phyloP scores from a whole-genome alignment of 35 echinoderm and acorn worm species.

The Diadema setosum region DNA sequence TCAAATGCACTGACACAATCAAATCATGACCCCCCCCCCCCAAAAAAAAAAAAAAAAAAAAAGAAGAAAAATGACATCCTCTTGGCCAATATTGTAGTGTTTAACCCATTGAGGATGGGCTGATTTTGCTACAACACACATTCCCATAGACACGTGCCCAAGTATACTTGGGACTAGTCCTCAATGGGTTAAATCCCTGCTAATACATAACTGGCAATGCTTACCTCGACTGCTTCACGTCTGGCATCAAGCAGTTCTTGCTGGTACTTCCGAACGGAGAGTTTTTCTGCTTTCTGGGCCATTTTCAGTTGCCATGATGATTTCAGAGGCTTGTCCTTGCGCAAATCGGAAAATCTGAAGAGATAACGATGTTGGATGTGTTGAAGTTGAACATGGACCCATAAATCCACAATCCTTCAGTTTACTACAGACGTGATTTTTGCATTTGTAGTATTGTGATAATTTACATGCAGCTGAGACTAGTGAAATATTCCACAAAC shows the following conservation, averaged over 20 bases:
- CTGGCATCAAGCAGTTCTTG: slow-evolving; percentile 61
- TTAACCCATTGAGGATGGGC: too few relatives aligned
- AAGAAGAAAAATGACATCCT: too few relatives aligned
- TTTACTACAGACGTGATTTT: too few relatives aligned
- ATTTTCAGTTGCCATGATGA: slow-evolving; percentile 90
- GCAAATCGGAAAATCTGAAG: slow-evolving; percentile 70
- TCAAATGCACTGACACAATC: too few relatives aligned
- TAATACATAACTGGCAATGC: too few relatives aligned
- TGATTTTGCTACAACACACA: too few relatives aligned
- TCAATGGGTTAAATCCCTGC: too few relatives aligned
- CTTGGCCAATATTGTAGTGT: too few relatives aligned
- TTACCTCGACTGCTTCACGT: slow-evolving; percentile 47
- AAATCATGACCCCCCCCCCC: too few relatives aligned
- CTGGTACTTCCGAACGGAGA: slow-evolving; percentile 77
- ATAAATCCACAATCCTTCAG: not conserved
- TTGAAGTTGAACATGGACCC: not conserved
- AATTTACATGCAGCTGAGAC: not conserved
- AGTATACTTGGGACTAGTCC: too few relatives aligned
- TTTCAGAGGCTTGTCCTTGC: slow-evolving; percentile 70
- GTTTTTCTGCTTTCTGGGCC: slow-evolving; percentile 73
- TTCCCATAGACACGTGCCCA: too few relatives aligned
- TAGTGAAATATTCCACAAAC: not conserved
- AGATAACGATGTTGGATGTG: not conserved
- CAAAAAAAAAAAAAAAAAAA: too few relatives aligned
- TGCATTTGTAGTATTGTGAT: not conserved